These are phyloP conservation scores for Dryococelus australis DNA, from an alignment of 2,888 invertebrate species.

Conservation along the genomic window DNA sequence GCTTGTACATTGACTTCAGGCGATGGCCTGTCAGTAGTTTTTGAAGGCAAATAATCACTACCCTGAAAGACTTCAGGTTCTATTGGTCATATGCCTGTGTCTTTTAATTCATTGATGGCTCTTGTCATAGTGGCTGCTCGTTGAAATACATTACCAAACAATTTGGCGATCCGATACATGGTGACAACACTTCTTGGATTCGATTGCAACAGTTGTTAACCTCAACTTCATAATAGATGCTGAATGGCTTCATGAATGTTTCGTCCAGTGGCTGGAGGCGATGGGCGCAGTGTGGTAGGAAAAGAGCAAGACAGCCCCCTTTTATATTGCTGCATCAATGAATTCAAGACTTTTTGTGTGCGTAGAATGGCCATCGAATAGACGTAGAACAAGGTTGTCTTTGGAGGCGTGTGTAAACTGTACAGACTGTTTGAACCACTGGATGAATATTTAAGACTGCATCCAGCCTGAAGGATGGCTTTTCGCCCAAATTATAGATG, in stretches of 20 bases:
- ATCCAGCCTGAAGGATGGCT: conserved; percentile 42
- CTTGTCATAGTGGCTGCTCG: no score
- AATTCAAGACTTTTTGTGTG: background rate
- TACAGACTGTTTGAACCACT: conserved; percentile 53
- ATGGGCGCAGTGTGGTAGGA: background rate
- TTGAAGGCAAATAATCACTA: conserved; percentile 27
- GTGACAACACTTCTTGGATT: conserved; percentile 12
- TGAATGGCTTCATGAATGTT: no score
- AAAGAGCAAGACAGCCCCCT: background rate
- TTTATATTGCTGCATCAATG: background rate
- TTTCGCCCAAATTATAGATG: conserved; percentile 50
- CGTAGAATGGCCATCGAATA: conserved; percentile 33
- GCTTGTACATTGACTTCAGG: background rate
- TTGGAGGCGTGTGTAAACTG: conserved; percentile 46
- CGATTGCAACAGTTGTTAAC: conserved; percentile 17
- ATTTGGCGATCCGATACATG: no score
- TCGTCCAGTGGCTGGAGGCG: background rate
- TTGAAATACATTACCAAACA: no score
- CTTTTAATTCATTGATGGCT: no score
- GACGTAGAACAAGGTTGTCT: conserved; percentile 49
- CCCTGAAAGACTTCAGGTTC: conserved; percentile 23
- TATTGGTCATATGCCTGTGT: conserved; percentile 22
- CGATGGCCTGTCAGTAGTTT: background rate
- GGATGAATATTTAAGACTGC: conserved; percentile 45
- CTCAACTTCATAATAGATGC: background rate